These are phyloP conservation scores for Leptinotarsa tumamoca DNA, from an alignment of 2,888 invertebrate genomes.

Conservation along the genomic window DNA sequence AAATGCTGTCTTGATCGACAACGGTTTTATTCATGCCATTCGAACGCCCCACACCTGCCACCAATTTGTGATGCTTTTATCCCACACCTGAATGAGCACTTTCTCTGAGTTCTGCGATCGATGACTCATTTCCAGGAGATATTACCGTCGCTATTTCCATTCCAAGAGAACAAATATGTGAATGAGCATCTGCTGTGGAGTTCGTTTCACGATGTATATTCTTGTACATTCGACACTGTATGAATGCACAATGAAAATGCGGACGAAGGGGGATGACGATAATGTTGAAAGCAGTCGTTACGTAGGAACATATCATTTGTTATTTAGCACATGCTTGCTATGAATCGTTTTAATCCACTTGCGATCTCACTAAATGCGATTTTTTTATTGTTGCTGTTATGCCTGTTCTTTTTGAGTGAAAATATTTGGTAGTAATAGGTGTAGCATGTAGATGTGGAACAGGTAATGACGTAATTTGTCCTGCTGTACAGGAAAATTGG, in stretches of 20 bases:
- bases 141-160: background rate
- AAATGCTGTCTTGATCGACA: background rate
- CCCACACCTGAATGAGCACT: background rate
- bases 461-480: too few species aligned
- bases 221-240: background rate
- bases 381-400: too few species aligned
- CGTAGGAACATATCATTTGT: background rate
- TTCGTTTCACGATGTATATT: background rate
- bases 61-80: background rate
- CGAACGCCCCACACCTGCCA: background rate
- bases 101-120: background rate
- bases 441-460: too few species aligned
- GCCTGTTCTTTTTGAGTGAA: too few species aligned
- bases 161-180: background rate
- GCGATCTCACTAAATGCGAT: background rate
- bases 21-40: background rate
- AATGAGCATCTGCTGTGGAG: background rate
- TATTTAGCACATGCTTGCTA: background rate
- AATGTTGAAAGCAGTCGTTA: background rate
- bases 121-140: background rate
- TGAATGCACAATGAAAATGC: background rate
- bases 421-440: too few species aligned
- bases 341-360: background rate
- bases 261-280: background rate
- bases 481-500: too few species aligned